phyloP scores from a whole-genome alignment of 1,140 invertebrate species.

The Hylaeus volcanicus region DNA sequence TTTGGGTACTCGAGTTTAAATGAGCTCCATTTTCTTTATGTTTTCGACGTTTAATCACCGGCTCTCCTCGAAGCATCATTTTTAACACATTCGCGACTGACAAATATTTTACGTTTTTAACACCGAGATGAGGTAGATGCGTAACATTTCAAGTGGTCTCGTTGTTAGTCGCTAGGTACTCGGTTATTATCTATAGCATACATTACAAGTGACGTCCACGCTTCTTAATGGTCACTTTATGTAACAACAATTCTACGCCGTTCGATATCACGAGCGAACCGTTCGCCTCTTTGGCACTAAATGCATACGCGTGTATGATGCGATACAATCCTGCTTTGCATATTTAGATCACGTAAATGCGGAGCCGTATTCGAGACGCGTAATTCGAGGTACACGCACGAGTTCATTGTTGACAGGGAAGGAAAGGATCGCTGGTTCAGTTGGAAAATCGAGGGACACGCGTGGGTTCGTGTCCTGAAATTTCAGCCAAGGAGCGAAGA shows the following conservation, averaged over 20 bases:
- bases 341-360: slow-evolving; percentile 10
- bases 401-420: not conserved
- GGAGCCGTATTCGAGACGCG: not conserved
- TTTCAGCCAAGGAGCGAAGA: not conserved
- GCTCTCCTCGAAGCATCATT: no score
- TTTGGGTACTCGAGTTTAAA: no score
- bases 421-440: no score
- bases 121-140: no score
- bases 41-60: no score
- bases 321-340: slow-evolving; percentile 11
- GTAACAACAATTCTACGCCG: slow-evolving; percentile 44
- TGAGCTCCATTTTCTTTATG: no score
- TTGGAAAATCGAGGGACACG: not conserved
- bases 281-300: slow-evolving; percentile 33
- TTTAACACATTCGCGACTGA: no score
- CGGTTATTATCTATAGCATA: not conserved
- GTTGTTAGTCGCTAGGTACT: not conserved
- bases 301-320: not conserved
- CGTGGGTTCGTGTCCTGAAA: not conserved
- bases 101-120: no score
- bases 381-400: not conserved
- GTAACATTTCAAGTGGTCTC: no score
- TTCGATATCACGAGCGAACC: slow-evolving; percentile 32
- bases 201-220: slow-evolving; percentile 29
- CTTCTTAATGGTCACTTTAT: slow-evolving; percentile 49